A percentile compares a stretch with the other conserved stretches of the same genome.
Conservation (phyloP, 2,797 vertebrate species). For the Neomorphus geoffroyi region DNA sequence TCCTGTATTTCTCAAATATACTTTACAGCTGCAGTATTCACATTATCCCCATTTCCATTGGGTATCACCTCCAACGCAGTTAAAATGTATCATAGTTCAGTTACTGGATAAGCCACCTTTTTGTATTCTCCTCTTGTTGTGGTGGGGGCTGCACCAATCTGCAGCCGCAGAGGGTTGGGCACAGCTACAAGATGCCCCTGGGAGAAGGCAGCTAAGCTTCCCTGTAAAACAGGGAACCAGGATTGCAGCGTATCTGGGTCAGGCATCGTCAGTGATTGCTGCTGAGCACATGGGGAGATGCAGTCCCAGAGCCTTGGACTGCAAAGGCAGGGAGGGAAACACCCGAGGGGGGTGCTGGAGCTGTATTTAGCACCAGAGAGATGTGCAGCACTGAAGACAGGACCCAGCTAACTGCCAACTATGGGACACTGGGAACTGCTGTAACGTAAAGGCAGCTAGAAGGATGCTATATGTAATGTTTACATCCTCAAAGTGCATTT, state of each 20-base stretch:
- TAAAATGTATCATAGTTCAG: neutral
- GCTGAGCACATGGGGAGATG: neutral
- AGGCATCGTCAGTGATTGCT: rapidly evolving
- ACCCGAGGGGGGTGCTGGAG: neutral
- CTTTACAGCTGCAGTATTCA: neutral
- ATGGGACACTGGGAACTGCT: neutral
- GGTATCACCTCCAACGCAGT: neutral
- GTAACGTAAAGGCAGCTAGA: neutral
- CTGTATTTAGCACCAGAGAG: neutral
- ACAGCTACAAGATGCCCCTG: rapidly evolving
- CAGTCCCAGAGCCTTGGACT: neutral
- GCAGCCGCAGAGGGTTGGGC: neutral
- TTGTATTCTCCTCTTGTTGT: rapidly evolving
- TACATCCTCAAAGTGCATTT: neutral
- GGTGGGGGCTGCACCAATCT: rapidly evolving
- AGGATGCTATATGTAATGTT: neutral
- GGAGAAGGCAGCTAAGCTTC: neutral
- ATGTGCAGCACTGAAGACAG: neutral
- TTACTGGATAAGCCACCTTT: neutral
- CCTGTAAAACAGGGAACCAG: neutral
- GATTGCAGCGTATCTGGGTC: neutral
- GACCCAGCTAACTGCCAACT: neutral
- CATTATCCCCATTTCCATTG: rapidly evolving
- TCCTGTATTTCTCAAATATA: neutral
- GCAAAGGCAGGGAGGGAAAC: neutral